Evolutionary conservation across 2,113 vertebrate species (phyloP), one percentile per base, ranked within the genome.

Genomic region (Bambusicola thoracicus): DNA sequence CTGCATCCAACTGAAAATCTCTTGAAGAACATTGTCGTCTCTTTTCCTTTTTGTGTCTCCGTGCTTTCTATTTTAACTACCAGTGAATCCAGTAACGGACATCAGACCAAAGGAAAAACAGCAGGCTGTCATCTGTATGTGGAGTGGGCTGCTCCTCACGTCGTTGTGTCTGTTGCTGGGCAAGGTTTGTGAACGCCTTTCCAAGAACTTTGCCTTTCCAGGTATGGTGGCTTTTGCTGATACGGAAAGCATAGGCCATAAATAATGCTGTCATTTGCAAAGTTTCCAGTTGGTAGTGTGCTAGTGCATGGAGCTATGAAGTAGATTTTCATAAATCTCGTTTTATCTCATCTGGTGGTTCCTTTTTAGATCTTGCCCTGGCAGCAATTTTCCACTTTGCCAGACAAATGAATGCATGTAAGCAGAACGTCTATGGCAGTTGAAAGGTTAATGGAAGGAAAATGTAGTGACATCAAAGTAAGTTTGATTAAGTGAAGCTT

Each of bases 371-470:
- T 91, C 80, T 96, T 85, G 59, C 76, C 63, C 67, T 92, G 90
- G 43, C 69, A 89, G 80, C 82, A 95, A 81, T 94, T 96, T 96
- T 96, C 92, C 91, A 91, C 94, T 96, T 95, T 92, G 79, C 81
- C 3, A 24, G 76, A 74, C 79, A 92, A 85, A 91, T 90, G 59
- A 82, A 80, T 69, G 85, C 48, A 15, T 53, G 6, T 40, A 56
- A 58, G 70, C 79, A 93, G 91, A 87, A 78, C 3, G 15, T 79
- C 59, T 62, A 3, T n/a, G 89, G 90, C 92, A 94, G 89, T 73
- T 82, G 90, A 94, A 91, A 95, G 94, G 95, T 95, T 96, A 96
- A 96, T 83, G 82, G 79, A 85, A 91, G 75, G 51, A 90, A 93
- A 95, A 92, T 7, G 8, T 44, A 83, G 68, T 87, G 93, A 87